Base-by-base conservation (phyloP, 2,113 vertebrate genomes). In the Trematocara marginatum region DNA sequence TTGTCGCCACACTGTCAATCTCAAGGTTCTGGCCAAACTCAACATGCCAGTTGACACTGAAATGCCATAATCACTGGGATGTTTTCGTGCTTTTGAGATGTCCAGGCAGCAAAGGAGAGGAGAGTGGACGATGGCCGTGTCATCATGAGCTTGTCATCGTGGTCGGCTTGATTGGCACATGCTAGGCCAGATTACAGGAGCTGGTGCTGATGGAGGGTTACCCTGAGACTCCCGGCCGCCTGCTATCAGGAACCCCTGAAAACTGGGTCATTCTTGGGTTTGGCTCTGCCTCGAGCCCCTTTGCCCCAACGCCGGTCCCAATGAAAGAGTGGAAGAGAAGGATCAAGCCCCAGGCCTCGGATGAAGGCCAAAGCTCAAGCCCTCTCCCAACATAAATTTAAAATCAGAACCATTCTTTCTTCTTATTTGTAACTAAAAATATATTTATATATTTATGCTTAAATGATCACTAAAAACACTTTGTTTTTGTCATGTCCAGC, bases 1-100 rank as follows among this genome's bases (percentile, higher is more conserved):
- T 89, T 92, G 92, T 92, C 89, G 90, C 83, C 53, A 40, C 42
- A 69, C 83, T 85, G 94, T 95, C 92, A 95, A 92, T 95, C 92
- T 92, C 56, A 29, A 76, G 47, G 69, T 83, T 83, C 13, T 31
- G 79, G 88, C 86, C 84, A 90, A 94, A 93, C 90, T 83, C 82
- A 92, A 93, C 92, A 64, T 93, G 95, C 92, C 93, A 92, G 88
- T 90, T 95, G 95, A 94, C 94, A 94, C 92, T 92, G 87, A 95
- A 95, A 94, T 83, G 94, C 94, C 94, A 93, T 94, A 93, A 94
- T 91, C 92, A 90, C 86, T 91, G 93, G 84, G 88, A 92, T 90
- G 90, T 94, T 92, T 88, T 85, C 91, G 34, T 85, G 92, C 26
- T 51, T 92, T 92, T 92, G 92, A 95, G 88, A 92, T 23, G 92